Evolutionary conservation across 1,140 invertebrate genomes (phyloP).

Genomic region (Sycophila sp.): DNA sequence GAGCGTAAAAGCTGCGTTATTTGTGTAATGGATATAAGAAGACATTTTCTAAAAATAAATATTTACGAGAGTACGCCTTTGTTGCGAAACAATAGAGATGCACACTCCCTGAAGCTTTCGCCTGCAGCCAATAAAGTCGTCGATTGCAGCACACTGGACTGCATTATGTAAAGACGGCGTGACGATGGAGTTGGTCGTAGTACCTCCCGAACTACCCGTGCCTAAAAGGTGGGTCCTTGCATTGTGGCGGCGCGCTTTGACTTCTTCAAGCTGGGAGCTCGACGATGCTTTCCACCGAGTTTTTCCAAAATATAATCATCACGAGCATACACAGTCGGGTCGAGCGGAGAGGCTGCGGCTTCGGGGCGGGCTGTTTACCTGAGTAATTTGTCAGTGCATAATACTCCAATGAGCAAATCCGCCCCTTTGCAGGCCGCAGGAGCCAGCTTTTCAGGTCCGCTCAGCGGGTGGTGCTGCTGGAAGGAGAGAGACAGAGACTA

Average conservation of each 20-base stretch:
- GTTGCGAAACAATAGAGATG: too few species aligned
- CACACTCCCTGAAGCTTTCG: too few species aligned
- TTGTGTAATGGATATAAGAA: too few species aligned
- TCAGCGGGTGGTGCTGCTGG: constrained; percentile 28
- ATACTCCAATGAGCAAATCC: constrained; percentile 36
- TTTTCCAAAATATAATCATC: constrained; percentile 19
- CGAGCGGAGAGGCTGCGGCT: not conserved
- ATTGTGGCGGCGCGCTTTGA: not conserved
- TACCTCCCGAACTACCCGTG: too few species aligned
- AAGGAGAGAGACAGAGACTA: too few species aligned
- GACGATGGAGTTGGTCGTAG: not conserved
- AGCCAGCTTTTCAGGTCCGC: not conserved
- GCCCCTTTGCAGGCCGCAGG: constrained; percentile 2
- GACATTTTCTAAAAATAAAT: too few species aligned
- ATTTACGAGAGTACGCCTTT: too few species aligned
- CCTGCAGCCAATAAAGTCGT: too few species aligned
- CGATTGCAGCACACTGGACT: too few species aligned
- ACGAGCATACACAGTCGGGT: not conserved
- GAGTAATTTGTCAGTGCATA: constrained; percentile 59
- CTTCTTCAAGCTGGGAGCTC: not conserved
- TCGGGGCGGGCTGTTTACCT: constrained; percentile 57
- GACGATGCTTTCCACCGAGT: constrained; percentile 17
- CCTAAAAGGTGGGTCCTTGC: too few species aligned
- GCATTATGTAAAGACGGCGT: not conserved
- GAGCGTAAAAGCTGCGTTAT: too few species aligned